Conservation (phyloP, 2,888 invertebrate genomes). For the Cerastis rubricosa region DNA sequence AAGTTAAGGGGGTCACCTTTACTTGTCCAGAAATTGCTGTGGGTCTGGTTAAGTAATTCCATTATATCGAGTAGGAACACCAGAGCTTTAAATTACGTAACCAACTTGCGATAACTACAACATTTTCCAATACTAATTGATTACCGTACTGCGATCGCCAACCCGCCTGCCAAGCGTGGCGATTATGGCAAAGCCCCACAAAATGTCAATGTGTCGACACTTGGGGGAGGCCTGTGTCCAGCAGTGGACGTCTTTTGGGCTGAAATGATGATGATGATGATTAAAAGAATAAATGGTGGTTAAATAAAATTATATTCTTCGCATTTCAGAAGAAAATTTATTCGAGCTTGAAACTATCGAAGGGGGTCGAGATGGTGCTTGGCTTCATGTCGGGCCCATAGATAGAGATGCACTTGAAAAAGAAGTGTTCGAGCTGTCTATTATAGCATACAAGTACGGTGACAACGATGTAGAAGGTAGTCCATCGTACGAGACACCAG, state of each 20-base stretch:
- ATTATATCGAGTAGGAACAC: background rate
- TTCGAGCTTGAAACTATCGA: constrained; percentile 80
- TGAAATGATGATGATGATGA: too few species aligned
- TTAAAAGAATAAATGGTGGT: background rate
- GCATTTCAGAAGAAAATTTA: constrained; percentile 77
- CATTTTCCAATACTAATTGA: background rate
- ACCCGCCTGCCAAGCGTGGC: too few species aligned
- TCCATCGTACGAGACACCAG: constrained; percentile 73
- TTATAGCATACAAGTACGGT: constrained; percentile 87
- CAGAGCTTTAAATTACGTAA: background rate
- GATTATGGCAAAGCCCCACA: too few species aligned
- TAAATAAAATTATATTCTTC: constrained; percentile 12
- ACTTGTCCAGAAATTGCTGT: too few species aligned
- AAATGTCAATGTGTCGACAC: too few species aligned
- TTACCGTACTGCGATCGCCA: too few species aligned
- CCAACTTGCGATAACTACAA: background rate
- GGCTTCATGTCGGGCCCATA: constrained; percentile 81
- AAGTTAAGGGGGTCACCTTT: too few species aligned
- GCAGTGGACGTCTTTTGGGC: too few species aligned
- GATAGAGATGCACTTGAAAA: constrained; percentile 86
- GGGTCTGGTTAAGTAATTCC: background rate
- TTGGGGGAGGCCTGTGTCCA: too few species aligned
- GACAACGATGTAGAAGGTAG: constrained; percentile 65
- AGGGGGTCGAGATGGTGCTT: constrained; percentile 79
- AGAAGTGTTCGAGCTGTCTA: constrained; percentile 86